These are phyloP conservation scores for Etheostoma spectabile DNA, from an alignment of 2,113 vertebrate species.

Conservation along the genomic window DNA sequence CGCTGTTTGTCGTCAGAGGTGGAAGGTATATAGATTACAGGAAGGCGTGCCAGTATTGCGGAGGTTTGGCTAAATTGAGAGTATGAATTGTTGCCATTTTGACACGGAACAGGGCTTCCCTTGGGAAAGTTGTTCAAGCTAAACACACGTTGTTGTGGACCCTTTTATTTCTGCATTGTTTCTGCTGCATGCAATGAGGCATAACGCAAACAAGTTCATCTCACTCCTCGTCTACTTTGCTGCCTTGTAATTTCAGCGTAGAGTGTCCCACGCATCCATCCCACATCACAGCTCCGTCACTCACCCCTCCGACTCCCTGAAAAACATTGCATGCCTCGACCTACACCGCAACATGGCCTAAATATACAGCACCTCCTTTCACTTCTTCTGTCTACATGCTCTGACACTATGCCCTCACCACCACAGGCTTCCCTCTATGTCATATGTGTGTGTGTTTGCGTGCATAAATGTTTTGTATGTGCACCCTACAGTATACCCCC, in stretches of 20 bases:
- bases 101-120: conserved; percentile 73
- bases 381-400: conserved; percentile 55
- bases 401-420: conserved; percentile 62
- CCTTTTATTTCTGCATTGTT: conserved; percentile 67
- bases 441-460: conserved; percentile 40
- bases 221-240: conserved; percentile 46
- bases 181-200: conserved; percentile 64
- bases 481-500: conserved; percentile 24
- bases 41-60: conserved; percentile 12
- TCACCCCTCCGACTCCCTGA: conserved; percentile 72
- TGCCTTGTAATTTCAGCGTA: conserved; percentile 78
- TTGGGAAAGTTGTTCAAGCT: conserved; percentile 70
- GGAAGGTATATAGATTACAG: conserved; percentile 35
- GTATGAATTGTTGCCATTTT: conserved; percentile 61
- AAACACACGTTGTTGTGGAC: conserved; percentile 61
- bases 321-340: conserved; percentile 77
- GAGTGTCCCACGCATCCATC: conserved; percentile 61
- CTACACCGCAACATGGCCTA: conserved; percentile 71
- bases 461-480: conserved; percentile 55
- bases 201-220: conserved; percentile 76
- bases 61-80: conserved; percentile 17
- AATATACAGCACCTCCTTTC: conserved; percentile 64
- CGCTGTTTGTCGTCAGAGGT: conserved; percentile 18
- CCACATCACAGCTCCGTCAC: conserved; percentile 78
- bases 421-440: conserved; percentile 53